These are phyloP conservation scores for Drosophila eohydei DNA, from an alignment of 2,888 invertebrate species.

Conservation along the genomic window DNA sequence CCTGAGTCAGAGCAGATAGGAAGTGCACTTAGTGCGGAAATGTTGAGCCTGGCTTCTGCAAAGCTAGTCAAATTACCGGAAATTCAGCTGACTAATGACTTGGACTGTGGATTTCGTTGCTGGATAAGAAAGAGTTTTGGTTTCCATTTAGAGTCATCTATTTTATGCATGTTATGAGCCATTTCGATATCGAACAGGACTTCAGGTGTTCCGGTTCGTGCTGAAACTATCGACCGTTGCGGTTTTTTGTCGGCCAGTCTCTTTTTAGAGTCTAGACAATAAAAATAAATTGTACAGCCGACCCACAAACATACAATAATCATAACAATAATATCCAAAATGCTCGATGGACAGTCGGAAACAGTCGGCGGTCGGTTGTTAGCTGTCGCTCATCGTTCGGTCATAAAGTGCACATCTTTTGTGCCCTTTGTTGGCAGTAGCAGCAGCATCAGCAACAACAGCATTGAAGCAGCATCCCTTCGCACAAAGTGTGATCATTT, in stretches of 20 bases:
- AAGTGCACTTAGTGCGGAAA: constrained; percentile 74
- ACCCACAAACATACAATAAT: constrained; percentile 76
- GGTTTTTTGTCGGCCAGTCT: constrained; percentile 47
- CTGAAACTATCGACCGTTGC: constrained; percentile 51
- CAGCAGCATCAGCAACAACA: constrained; percentile 21
- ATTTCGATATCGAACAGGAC: constrained; percentile 34
- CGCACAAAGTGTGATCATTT: constrained; percentile 76
- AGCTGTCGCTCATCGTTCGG: constrained; percentile 27
- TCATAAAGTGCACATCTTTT: constrained; percentile 66
- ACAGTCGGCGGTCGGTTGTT: constrained; percentile 50
- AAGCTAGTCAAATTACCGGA: constrained; percentile 74
- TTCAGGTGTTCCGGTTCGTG: constrained; percentile 44
- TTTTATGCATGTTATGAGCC: constrained; percentile 36
- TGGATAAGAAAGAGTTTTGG: constrained; percentile 53
- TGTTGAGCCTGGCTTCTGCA: constrained; percentile 69
- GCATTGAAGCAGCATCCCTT: constrained; percentile 38
- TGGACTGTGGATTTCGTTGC: constrained; percentile 24
- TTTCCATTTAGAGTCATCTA: constrained; percentile 14
- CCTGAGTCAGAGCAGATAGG: constrained; percentile 60
- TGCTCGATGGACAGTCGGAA: constrained; percentile 63
- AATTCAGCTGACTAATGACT: constrained; percentile 66
- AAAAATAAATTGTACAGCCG: constrained; percentile 53
- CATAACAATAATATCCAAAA: constrained; percentile 67
- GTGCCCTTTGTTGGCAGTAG: constrained; percentile 58
- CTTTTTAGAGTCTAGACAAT: constrained; percentile 49